Evolutionary conservation across 2,888 invertebrate species (phyloP).

Genomic region (Nomada lathburiana): DNA sequence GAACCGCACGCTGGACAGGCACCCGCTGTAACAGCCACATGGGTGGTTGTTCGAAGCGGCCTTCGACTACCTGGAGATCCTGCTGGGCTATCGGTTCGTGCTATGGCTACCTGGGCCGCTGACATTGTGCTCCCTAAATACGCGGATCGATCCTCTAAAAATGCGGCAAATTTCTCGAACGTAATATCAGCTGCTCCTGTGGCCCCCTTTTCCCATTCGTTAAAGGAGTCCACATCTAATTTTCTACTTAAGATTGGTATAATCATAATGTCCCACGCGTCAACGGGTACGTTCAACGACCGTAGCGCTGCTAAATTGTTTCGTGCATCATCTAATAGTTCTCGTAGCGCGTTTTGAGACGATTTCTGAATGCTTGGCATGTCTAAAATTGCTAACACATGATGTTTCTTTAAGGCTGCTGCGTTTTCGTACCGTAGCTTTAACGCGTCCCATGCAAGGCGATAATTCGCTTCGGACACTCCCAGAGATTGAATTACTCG

Average conservation of each 20-base stretch:
- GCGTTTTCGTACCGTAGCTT: neutral
- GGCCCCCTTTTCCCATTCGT: too few species aligned
- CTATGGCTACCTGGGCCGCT: too few species aligned
- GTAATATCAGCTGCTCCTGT: neutral
- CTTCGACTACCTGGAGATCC: neutral
- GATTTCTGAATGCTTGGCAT: too few species aligned
- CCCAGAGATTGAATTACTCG: slow-evolving; percentile 6
- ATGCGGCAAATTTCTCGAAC: neutral
- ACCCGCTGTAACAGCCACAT: neutral
- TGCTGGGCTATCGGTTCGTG: neutral
- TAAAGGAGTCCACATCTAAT: too few species aligned
- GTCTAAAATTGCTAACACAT: too few species aligned
- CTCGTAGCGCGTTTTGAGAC: too few species aligned
- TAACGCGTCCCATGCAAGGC: neutral
- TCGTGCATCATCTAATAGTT: too few species aligned
- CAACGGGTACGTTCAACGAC: too few species aligned
- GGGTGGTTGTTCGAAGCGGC: neutral
- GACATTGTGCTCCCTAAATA: neutral
- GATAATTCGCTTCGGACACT: slow-evolving; percentile 4
- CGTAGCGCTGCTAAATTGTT: too few species aligned
- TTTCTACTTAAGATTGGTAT: too few species aligned
- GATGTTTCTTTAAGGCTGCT: too few species aligned
- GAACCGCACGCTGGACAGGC: neutral
- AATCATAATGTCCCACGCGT: too few species aligned
- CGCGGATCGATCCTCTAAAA: neutral